Conservation (phyloP, 2,888 invertebrate species). For the Druceiella hillmani region DNA sequence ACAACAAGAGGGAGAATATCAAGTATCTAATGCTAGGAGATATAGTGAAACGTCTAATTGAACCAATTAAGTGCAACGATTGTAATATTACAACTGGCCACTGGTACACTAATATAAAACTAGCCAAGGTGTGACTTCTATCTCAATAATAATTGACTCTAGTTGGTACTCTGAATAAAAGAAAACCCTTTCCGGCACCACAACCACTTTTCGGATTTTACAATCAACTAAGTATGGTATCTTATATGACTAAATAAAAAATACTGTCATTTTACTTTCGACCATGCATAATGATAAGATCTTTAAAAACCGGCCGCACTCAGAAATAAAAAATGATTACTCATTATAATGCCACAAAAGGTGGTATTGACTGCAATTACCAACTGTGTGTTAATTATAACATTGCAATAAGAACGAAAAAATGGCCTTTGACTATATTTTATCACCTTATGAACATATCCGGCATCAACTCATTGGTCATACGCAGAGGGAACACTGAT, state of each 20-base stretch:
- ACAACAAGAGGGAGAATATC: slow-evolving; percentile 6
- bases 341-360: too few relatives aligned
- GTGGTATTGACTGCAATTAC: slow-evolving; percentile 19
- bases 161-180: slow-evolving; percentile 20
- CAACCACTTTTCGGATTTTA: slow-evolving; percentile 23
- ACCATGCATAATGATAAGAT: slow-evolving; percentile 23
- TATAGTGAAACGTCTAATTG: slow-evolving; percentile 9
- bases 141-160: slow-evolving; percentile 11
- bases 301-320: slow-evolving; percentile 17
- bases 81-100: slow-evolving; percentile 18
- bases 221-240: slow-evolving; percentile 20
- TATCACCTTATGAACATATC: slow-evolving; percentile 21
- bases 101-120: slow-evolving; percentile 13
- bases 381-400: slow-evolving; percentile 23
- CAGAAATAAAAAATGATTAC: slow-evolving; percentile 24
- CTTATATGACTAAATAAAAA: too few relatives aligned
- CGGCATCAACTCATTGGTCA: slow-evolving; percentile 17
- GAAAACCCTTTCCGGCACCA: slow-evolving; percentile 16
- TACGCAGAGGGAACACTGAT: slow-evolving; percentile 14
- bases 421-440: too few relatives aligned
- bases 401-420: slow-evolving; percentile 22
- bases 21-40: slow-evolving; percentile 5
- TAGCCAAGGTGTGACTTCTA: slow-evolving; percentile 10
- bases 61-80: too few relatives aligned
- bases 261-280: slow-evolving; percentile 23